phyloP scores from a whole-genome alignment of 2,797 vertebrate genomes.

The Pantherophis vulpinus region DNA sequence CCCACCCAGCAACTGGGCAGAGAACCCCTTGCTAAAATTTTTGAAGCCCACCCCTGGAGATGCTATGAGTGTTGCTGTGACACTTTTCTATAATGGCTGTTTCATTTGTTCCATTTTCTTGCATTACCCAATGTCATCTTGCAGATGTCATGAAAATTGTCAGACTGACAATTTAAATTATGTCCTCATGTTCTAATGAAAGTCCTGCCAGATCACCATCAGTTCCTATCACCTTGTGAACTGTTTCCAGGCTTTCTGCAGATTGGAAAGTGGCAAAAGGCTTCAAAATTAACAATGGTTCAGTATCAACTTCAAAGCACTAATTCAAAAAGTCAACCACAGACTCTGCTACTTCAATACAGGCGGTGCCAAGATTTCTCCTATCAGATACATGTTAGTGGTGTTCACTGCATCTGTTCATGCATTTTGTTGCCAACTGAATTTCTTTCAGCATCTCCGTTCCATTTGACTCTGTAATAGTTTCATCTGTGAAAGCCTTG shows the following conservation, averaged over 20 bases:
- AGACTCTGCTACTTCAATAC: background rate
- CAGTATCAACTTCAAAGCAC: background rate
- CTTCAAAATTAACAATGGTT: background rate
- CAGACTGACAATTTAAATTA: background rate
- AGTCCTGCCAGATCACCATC: background rate
- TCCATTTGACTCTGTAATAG: background rate
- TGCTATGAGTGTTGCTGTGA: background rate
- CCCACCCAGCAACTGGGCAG: too few relatives aligned
- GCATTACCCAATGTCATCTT: background rate
- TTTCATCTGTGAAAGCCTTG: constrained; percentile 3
- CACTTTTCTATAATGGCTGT: background rate
- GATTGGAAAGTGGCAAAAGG: background rate
- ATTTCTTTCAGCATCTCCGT: background rate
- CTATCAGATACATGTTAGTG: background rate
- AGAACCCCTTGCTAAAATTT: too few relatives aligned
- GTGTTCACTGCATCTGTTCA: background rate
- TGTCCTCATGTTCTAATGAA: background rate
- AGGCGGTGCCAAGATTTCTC: background rate
- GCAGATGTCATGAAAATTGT: background rate
- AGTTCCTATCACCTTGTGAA: background rate
- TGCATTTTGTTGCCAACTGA: background rate
- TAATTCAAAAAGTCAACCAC: background rate
- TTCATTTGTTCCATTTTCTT: background rate
- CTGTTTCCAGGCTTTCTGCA: background rate
- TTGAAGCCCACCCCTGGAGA: too few relatives aligned